Evolutionary conservation across 2,113 vertebrate species (phyloP).

Genomic region (Prietella phreatophila): DNA sequence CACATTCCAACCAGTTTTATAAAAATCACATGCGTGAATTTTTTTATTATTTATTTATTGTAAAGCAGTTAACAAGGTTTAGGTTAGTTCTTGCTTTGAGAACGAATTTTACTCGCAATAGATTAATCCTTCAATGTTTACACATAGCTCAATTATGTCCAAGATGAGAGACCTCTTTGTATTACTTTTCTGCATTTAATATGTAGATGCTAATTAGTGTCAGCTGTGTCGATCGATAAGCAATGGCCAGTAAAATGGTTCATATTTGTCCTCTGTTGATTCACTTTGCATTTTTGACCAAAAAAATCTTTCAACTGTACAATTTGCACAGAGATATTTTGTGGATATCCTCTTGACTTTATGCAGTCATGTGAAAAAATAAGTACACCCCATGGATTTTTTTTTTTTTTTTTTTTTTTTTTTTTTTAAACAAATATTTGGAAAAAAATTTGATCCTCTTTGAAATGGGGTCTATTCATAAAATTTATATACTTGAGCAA

Average conservation of each 20-base stretch:
- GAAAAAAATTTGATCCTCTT: too few relatives aligned
- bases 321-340: not conserved
- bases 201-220: not conserved
- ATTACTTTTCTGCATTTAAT: not conserved
- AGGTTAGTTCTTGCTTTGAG: not conserved
- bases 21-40: not conserved
- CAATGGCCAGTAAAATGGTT: not conserved
- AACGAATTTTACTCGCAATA: not conserved
- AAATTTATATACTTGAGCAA: too few relatives aligned
- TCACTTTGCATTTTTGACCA: too few relatives aligned
- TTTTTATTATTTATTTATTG: too few relatives aligned
- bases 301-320: not conserved
- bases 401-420: too few relatives aligned
- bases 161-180: not conserved
- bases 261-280: not conserved
- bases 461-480: too few relatives aligned
- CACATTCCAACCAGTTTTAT: not conserved
- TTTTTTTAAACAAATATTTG: too few relatives aligned
- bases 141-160: too few relatives aligned
- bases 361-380: too few relatives aligned
- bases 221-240: not conserved
- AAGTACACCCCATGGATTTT: too few relatives aligned
- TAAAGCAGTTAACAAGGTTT: not conserved
- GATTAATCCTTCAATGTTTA: not conserved
- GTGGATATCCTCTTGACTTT: too few relatives aligned